Conservation (phyloP, 2,888 invertebrate species). For the Palloptera scutellata region DNA sequence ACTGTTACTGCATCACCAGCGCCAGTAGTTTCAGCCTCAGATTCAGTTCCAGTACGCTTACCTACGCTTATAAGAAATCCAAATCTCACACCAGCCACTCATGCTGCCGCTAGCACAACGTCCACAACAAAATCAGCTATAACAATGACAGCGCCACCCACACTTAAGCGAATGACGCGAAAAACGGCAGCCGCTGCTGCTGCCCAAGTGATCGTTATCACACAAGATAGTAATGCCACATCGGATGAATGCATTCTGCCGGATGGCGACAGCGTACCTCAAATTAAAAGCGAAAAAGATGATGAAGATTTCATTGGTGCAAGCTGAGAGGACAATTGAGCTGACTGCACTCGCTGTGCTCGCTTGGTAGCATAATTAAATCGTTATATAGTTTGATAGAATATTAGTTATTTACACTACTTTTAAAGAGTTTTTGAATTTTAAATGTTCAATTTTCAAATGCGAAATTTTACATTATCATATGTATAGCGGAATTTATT, state of each 20-base stretch:
- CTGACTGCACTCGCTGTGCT: neutral
- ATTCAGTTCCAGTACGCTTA: slow-evolving; percentile 8
- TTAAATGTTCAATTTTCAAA: too few species aligned
- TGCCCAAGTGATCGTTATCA: slow-evolving; percentile 33
- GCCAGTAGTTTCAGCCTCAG: slow-evolving; percentile 16
- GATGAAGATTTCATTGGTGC: slow-evolving; percentile 39
- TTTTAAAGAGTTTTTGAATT: too few species aligned
- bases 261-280: slow-evolving; percentile 27
- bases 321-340: slow-evolving; percentile 17
- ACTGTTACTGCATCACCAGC: neutral
- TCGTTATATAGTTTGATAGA: too few species aligned
- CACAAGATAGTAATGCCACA: slow-evolving; percentile 6
- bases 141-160: slow-evolving; percentile 11
- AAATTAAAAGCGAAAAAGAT: slow-evolving; percentile 42
- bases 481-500: too few species aligned
- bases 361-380: too few species aligned
- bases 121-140: slow-evolving; percentile 18
- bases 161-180: slow-evolving; percentile 30
- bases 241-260: slow-evolving; percentile 35
- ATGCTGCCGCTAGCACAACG: slow-evolving; percentile 1
- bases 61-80: slow-evolving; percentile 24
- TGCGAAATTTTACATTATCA: too few species aligned
- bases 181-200: slow-evolving; percentile 22
- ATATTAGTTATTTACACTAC: too few species aligned
- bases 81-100: slow-evolving; percentile 11